phyloP scores from a whole-genome alignment of 2,888 invertebrate genomes.

The Pristionchus fissidentatus region DNA sequence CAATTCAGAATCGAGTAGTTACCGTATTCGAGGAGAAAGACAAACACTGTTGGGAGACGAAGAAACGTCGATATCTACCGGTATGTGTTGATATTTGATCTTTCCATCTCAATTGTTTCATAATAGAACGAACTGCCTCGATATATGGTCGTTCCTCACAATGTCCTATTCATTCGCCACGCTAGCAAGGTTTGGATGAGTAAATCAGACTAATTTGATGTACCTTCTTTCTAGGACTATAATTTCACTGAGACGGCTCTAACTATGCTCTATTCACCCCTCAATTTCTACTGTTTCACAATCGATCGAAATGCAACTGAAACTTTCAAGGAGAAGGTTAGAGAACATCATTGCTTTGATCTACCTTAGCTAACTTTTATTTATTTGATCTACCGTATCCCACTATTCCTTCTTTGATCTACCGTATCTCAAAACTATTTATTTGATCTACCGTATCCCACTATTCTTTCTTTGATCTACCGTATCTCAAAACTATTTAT shows the following conservation, averaged over 20 bases:
- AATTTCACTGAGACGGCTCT: slow-evolving; percentile 39
- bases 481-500: too few relatives aligned
- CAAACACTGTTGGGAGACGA: slow-evolving; percentile 9
- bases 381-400: background rate
- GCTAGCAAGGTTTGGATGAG: background rate
- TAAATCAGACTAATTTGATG: background rate
- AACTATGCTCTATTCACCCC: slow-evolving; percentile 38
- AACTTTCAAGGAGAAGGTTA: slow-evolving; percentile 35
- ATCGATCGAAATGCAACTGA: slow-evolving; percentile 43
- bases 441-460: background rate
- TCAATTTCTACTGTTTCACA: slow-evolving; percentile 40
- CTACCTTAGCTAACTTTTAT: too few relatives aligned
- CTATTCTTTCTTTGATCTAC: too few relatives aligned
- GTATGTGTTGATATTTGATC: slow-evolving; percentile 31
- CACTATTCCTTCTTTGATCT: too few relatives aligned
- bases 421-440: too few relatives aligned
- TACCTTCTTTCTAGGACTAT: slow-evolving; percentile 31
- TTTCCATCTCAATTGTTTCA: background rate
- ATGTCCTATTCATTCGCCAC: slow-evolving; percentile 38
- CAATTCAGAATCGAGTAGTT: slow-evolving; percentile 12
- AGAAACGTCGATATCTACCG: slow-evolving; percentile 40
- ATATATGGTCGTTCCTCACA: slow-evolving; percentile 25
- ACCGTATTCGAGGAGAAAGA: background rate
- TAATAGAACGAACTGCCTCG: slow-evolving; percentile 17
- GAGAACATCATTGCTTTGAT: too few relatives aligned